Evolutionary conservation across 2,797 vertebrate genomes (phyloP).

Genomic region (Tragelaphus oryx): DNA sequence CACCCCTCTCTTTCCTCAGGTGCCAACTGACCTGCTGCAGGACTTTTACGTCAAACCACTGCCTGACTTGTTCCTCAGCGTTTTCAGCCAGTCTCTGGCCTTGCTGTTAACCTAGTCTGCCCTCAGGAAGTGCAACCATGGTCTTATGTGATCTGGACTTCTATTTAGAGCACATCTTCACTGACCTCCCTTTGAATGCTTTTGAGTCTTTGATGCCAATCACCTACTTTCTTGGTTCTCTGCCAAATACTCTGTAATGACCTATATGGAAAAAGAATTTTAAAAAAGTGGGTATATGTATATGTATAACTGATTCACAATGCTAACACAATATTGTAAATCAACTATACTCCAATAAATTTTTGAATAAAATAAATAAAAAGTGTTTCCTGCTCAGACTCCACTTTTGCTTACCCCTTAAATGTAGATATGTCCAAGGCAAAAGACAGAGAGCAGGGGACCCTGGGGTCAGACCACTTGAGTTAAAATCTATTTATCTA

Average conservation of each 20-base stretch:
- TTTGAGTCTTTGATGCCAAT: neutral
- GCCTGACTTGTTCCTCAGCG: neutral
- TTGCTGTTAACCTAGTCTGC: neutral
- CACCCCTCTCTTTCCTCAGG: neutral
- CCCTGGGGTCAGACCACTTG: neutral
- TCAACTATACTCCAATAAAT: neutral
- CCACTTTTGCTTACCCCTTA: neutral
- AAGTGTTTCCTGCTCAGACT: neutral
- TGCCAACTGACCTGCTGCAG: neutral
- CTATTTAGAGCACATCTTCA: neutral
- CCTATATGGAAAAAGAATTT: neutral
- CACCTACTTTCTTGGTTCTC: neutral
- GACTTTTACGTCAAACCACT: neutral
- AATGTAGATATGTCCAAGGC: neutral
- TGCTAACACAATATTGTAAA: neutral
- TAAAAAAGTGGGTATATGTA: neutral
- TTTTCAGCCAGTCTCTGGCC: neutral
- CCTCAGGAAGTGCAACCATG: neutral
- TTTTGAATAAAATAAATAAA: neutral
- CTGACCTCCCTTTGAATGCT: neutral
- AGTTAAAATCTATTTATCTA: neutral
- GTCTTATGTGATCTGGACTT: neutral
- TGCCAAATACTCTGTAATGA: neutral
- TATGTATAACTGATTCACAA: neutral
- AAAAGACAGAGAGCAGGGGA: neutral